A percentile compares a stretch with the other conserved stretches of the same genome.
Conservation (phyloP, 2,888 invertebrate species). For the Linnaemya vulpina region DNA sequence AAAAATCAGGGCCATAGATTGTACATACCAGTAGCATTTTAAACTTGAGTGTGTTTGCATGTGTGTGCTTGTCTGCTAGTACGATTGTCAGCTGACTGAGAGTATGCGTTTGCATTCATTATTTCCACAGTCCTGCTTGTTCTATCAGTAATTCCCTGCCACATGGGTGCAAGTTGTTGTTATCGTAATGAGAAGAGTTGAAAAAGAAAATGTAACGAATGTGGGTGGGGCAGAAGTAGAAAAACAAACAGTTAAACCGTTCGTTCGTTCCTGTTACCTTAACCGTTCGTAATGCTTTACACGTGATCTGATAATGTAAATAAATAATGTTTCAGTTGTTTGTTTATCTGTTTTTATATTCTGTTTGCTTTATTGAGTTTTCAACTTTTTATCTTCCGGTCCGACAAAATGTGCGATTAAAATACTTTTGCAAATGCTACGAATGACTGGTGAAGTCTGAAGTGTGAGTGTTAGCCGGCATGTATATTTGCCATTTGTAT, state of each 20-base stretch:
- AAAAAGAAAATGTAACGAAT: not conserved
- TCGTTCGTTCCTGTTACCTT: conserved; percentile 37
- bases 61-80: not conserved
- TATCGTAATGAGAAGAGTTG: conserved; percentile 14
- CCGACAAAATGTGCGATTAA: conserved; percentile 37
- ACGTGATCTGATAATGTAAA: conserved; percentile 74
- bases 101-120: conserved; percentile 28
- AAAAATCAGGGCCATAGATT: no score
- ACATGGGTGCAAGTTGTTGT: conserved; percentile 4
- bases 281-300: conserved; percentile 62
- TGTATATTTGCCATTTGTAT: no score
- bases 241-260: conserved; percentile 16
- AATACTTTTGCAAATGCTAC: conserved; percentile 39
- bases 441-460: no score
- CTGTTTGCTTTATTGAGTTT: conserved; percentile 1
- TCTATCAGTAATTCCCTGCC: not conserved
- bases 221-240: not conserved
- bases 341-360: not conserved
- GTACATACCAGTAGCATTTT: not conserved
- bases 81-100: not conserved
- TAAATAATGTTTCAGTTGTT: conserved; percentile 66
- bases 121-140: not conserved
- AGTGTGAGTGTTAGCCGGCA: not conserved
- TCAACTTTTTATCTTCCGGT: conserved; percentile 51
- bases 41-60: not conserved